phyloP scores from a whole-genome alignment of 2,113 vertebrate species.

The Heloderma charlesbogerti region DNA sequence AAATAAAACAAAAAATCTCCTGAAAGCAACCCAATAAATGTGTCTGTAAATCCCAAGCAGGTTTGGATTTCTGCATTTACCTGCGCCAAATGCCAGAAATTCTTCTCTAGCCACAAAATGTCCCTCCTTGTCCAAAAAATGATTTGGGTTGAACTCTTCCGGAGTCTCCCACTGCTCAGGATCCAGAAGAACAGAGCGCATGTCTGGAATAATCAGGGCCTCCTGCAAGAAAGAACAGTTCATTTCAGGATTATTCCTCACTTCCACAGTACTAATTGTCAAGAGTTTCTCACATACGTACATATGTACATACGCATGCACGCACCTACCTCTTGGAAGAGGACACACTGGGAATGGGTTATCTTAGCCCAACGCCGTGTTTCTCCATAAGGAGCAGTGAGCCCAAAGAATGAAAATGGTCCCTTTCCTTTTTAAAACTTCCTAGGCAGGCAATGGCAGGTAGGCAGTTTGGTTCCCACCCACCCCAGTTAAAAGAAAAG shows the following conservation, averaged over 20 bases:
- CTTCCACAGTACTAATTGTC: too few relatives aligned
- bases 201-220: background rate
- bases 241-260: background rate
- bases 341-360: background rate
- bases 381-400: too few relatives aligned
- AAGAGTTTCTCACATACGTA: too few relatives aligned
- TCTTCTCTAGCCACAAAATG: background rate
- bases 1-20: too few relatives aligned
- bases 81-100: conserved; percentile 12
- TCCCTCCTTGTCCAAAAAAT: conserved; percentile 4
- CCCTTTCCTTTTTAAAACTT: too few relatives aligned
- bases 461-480: too few relatives aligned
- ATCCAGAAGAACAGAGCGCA: conserved; percentile 21
- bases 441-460: too few relatives aligned
- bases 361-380: too few relatives aligned
- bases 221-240: background rate
- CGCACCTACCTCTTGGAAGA: background rate
- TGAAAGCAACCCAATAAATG: background rate
- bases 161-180: conserved; percentile 9
- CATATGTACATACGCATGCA: background rate
- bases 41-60: background rate
- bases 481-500: too few relatives aligned
- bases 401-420: too few relatives aligned
- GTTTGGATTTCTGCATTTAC: background rate
- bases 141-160: conserved; percentile 15